Evolutionary conservation across 1,140 invertebrate genomes (phyloP), one percentile per base, ranked within the genome.

Genomic region (Trichomalopsis sarcophagae): DNA sequence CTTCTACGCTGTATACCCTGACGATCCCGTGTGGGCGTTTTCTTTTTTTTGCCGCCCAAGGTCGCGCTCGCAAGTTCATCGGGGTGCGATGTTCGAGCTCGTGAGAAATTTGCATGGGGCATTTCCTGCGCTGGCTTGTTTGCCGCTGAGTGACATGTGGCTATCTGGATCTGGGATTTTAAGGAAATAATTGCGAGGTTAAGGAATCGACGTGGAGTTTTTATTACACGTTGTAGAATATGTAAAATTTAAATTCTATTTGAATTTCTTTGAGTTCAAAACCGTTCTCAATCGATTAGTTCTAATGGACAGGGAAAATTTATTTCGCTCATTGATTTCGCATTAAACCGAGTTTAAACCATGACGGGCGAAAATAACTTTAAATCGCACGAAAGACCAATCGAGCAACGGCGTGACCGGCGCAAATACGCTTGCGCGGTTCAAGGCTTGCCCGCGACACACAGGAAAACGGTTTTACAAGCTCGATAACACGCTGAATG

Each of bases 41-140:
- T n/a, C 44, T 27, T 78, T 78, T 78, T 78, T 47, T 62, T 78
- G 44, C 44, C 3, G 55, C 44, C 44, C 82, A 83, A 83, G 82
- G 82, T 78, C 75, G 75, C 33, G 27, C 23, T 50, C 62, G 3
- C 11, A n/a, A 62, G 14, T 47, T 33, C 33, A 36, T 17, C 11
- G 82, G 33, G 68, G 5, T 33, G 36, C 21, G 9, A 62, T 62
- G 14, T 62, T 62, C 3, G 6, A 0, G 5, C 21, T 36, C 44
- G 81, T 73, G 82, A 69, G 82, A 50, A 30, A 66, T 68, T 55
- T n/a, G 66, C 74, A 47, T 23, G 74, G 82, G 69, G 68, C 11
- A n/a, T 33, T 71, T 27, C 23, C 27, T 66, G 14, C 27, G 68
- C 7, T 62, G 14, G 55, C 14, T n/a, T 62, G 55, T 62, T 62